Conservation (phyloP, 1,140 invertebrate genomes). For the Alviniconcha marisindica region DNA sequence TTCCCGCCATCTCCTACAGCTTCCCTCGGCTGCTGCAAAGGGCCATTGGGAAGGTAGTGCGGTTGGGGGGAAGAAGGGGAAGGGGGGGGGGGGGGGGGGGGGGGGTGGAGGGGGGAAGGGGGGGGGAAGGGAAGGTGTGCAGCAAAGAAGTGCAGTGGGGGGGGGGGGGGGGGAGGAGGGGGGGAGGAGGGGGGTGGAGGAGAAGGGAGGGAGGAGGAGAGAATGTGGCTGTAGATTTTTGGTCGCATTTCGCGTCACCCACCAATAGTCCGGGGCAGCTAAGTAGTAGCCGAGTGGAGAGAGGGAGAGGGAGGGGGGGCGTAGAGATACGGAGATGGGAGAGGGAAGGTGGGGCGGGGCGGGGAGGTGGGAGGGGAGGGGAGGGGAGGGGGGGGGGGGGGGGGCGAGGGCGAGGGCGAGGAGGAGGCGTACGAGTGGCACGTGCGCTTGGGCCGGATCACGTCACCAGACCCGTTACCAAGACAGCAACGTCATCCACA, state of each 20-base stretch:
- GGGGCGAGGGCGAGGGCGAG: not conserved
- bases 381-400: not conserved
- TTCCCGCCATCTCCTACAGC: too few relatives aligned
- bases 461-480: constrained; percentile 8
- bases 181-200: not conserved
- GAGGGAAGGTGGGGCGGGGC: not conserved
- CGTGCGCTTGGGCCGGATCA: not conserved
- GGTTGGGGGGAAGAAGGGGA: not conserved
- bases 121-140: not conserved
- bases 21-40: too few relatives aligned
- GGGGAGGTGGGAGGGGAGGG: not conserved
- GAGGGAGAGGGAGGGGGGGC: not conserved
- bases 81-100: not conserved
- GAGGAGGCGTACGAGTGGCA: not conserved
- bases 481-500: constrained; percentile 15
- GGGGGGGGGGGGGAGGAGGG: not conserved
- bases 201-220: not conserved
- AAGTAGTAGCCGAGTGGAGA: not conserved
- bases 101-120: not conserved
- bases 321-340: not conserved
- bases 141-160: not conserved
- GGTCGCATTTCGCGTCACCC: too few relatives aligned
- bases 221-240: too few relatives aligned
- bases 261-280: too few relatives aligned
- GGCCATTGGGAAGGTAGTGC: not conserved